phyloP scores from a whole-genome alignment of 2,888 invertebrate genomes.

The Morpho helenor region DNA sequence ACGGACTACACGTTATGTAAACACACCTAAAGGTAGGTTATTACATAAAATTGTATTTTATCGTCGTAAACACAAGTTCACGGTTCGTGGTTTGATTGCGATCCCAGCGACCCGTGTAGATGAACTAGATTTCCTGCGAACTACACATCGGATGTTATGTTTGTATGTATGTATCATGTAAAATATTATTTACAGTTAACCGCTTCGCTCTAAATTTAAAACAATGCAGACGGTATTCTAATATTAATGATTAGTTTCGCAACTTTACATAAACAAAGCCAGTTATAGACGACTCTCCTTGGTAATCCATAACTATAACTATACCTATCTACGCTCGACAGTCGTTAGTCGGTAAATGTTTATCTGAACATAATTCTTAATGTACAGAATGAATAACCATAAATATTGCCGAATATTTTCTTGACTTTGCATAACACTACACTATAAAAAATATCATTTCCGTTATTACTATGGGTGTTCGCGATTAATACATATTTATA shows the following conservation, averaged over 20 bases:
- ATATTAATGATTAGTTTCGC: constrained; percentile 29
- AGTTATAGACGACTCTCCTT: constrained; percentile 1
- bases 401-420: not conserved
- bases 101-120: constrained; percentile 56
- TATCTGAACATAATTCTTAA: no score
- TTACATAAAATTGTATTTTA: constrained; percentile 20
- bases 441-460: no score
- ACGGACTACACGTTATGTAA: not conserved
- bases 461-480: no score
- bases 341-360: not conserved
- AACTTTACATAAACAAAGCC: constrained; percentile 12
- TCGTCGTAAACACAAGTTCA: constrained; percentile 34
- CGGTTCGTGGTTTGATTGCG: constrained; percentile 47
- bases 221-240: constrained; percentile 42
- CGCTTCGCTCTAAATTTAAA: constrained; percentile 45
- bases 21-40: constrained; percentile 2
- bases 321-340: not conserved
- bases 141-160: constrained; percentile 37
- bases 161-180: constrained; percentile 16
- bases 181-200: constrained; percentile 43
- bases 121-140: constrained; percentile 62
- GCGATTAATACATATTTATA: no score
- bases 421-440: not conserved
- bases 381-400: no score
- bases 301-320: not conserved